Evolutionary conservation across 2,888 invertebrate species (phyloP), one percentile per base, ranked within the genome.

Genomic region (Orchesellides sinensis): DNA sequence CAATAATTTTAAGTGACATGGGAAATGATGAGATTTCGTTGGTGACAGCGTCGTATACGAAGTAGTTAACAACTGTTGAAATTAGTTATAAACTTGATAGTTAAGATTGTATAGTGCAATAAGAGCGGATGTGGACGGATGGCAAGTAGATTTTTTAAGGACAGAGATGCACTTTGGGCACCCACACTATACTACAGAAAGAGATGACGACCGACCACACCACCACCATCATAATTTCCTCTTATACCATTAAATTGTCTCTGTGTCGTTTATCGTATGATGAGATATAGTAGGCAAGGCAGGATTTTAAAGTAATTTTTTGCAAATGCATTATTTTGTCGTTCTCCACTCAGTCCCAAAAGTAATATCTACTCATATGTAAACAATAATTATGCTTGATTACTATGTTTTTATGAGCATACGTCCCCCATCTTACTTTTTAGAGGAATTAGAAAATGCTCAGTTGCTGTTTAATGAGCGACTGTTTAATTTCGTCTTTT

Each of bases 381-480:
- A 77, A 77, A 77, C 77, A 77, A 45, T 77, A 77, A 77, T 77
- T 77, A 77, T 66, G 25, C 32, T 47, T 77, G 77, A 77, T 77
- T 77, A 77, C 77, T 68, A 52, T 35, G 54, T 66, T 56, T 66
- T 66, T 27, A n/a, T n/a, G n/a, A n/a, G n/a, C n/a, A n/a, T 56
- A 17, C 56, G 1, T 56, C n/a, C n/a, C 25, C 25, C 14, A 25
- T 56, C 27, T n/a, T 23, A 14, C 25, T 49, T 65, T 65, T 74
- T 74, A 32, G 49, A 54, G n/a, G 56, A 69, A 77, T 61, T 69
- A 69, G 73, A 74, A 74, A 74, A 74, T 27, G 56, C 56, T 56
- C 56, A 56, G 56, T 59, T 47, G 1, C 21, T 6, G 59, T 63
- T 63, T 73, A 73, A 63, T 63, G 61, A 32, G 47, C 61, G 45